Base-by-base conservation (phyloP, 2,888 invertebrate genomes). In the Cephalotes varians region DNA sequence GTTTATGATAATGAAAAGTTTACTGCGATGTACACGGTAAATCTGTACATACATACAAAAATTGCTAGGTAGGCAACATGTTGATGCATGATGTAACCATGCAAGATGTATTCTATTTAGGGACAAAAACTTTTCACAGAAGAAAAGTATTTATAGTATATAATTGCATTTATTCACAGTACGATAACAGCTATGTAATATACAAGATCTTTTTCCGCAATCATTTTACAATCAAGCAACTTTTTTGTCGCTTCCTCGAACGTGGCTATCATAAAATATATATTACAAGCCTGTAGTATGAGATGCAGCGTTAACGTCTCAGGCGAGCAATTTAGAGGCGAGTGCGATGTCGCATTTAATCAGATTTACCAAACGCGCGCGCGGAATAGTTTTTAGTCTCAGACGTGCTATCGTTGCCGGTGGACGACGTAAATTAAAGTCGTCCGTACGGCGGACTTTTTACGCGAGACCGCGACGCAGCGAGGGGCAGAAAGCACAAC, bases 301-400 rank as follows among this genome's bases (percentile, higher is more conserved):
- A 37, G 49, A 76, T 76, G 37, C 34, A 25, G 25, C 49, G 40
- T 79, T 54, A 69, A 69, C 31, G 54, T 71, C 71, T 44, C 71
- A 12, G 34, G 21, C 31, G 77, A 28, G 44, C 34, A 79, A 71
- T 79, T 79, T 71, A 56, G 44, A 34, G 31, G 44, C 56, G 71
- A 31, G 25, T 18, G 51, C 51, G 10, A 51, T 40, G 67, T 56
- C 34, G 77, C 71, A 44, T 71, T 79, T 79, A 79, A 79, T 79
- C 77, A 79, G 77, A 79, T 79, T 79, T 69, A 71, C 12, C 71
- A 56, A 71, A 79, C 18, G 47, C 47, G 40, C 71, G 56, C 21
- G 44, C 54, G 44, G 31, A 67, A 69, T 56, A 77, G 71, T 79
- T 79, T 79, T 79, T 79, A 34, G 77, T 77, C 77, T 71, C 77